Percentiles rank a stretch among this genome's conserved stretches.
Evolutionary conservation across 1,140 invertebrate species (phyloP).

Genomic region (Orchesella cincta): DNA sequence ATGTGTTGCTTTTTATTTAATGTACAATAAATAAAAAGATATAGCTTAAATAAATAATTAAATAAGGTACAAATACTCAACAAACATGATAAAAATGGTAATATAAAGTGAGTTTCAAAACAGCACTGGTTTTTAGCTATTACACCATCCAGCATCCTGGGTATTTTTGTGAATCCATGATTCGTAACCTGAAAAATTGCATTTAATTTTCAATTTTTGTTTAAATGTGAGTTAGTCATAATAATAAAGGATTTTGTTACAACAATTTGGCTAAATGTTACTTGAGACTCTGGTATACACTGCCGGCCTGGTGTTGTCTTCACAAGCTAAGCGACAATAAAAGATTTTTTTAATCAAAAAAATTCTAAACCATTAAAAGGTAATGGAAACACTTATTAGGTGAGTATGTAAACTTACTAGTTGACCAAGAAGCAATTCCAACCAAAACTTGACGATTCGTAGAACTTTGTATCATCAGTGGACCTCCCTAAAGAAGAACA

Average conservation of each 20-base stretch:
- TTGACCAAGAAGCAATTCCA: conserved; percentile 2
- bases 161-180: neutral
- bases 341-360: neutral
- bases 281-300: neutral
- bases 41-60: too few relatives aligned
- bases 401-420: neutral
- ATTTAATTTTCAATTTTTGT: neutral
- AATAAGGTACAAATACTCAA: too few relatives aligned
- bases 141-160: neutral
- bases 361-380: neutral
- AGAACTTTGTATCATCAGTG: neutral
- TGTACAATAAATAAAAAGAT: too few relatives aligned
- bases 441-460: neutral
- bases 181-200: neutral
- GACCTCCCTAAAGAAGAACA: too few relatives aligned
- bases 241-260: too few relatives aligned
- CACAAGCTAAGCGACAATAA: neutral
- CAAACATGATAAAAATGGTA: too few relatives aligned
- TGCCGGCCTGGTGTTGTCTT: neutral
- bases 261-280: neutral
- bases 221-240: neutral
- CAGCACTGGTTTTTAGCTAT: neutral
- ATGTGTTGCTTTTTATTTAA: too few relatives aligned
- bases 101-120: too few relatives aligned
- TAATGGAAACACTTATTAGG: neutral